These are phyloP conservation scores for Hormiphora californensis DNA, from an alignment of 37 sponge, comb jelly and placozoan species.

Conservation along the genomic window DNA sequence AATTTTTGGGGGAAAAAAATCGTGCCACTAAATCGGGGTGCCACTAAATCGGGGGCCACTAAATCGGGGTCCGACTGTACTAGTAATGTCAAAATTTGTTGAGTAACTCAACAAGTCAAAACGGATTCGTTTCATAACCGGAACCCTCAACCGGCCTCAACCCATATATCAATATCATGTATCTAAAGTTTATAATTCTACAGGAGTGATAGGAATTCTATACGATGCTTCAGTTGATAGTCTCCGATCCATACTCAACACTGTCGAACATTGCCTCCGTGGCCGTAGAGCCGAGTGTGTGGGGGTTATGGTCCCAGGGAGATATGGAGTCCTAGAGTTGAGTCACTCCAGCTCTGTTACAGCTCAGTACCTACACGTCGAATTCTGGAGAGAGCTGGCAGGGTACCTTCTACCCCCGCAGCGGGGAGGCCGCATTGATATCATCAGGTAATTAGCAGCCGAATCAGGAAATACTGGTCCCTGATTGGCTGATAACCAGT, in stretches of 20 bases:
- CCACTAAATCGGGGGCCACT: too few relatives aligned
- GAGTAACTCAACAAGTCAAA: too few relatives aligned
- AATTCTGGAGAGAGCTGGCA: slow-evolving; percentile 23
- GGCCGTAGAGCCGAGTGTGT: slow-evolving; percentile 5
- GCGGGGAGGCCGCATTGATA: slow-evolving; percentile 22
- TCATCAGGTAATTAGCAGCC: slow-evolving; percentile 49
- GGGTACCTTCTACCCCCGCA: not conserved
- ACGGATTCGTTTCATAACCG: too few relatives aligned
- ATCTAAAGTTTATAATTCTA: too few relatives aligned
- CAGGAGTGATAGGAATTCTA: slow-evolving; percentile 29
- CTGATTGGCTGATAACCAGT: too few relatives aligned
- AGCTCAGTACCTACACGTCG: not conserved
- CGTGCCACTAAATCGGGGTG: too few relatives aligned
- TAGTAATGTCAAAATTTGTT: too few relatives aligned
- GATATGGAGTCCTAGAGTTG: not conserved
- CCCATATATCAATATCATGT: too few relatives aligned
- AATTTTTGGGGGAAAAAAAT: too few relatives aligned
- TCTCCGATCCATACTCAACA: slow-evolving; percentile 17
- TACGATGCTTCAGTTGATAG: slow-evolving; percentile 11
- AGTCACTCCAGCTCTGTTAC: not conserved
- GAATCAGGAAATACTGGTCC: too few relatives aligned
- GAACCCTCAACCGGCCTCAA: too few relatives aligned
- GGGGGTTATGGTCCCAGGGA: slow-evolving; percentile 7
- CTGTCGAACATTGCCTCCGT: slow-evolving; percentile 16
- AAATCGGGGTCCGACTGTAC: too few relatives aligned